Evolutionary conservation across 2,888 invertebrate genomes (phyloP).

Genomic region (Apodemia zela): DNA sequence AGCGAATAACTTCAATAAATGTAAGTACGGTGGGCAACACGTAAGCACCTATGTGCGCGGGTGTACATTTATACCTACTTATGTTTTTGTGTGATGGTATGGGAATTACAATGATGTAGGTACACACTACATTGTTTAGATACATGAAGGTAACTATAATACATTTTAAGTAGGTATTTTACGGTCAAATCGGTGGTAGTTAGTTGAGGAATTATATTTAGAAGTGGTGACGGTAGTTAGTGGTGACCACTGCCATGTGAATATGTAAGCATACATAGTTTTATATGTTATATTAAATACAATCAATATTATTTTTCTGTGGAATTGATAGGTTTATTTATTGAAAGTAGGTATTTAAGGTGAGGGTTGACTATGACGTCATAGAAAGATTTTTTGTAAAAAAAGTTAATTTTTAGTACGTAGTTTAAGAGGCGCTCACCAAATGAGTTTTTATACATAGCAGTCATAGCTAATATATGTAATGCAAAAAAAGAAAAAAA

Average conservation of each 20-base stretch:
- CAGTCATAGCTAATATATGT: not conserved
- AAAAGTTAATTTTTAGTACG: slow-evolving; percentile 1
- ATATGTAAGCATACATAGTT: not conserved
- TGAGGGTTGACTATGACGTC: slow-evolving; percentile 1
- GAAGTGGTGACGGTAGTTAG: not conserved
- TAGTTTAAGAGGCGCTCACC: not conserved
- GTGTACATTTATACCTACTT: slow-evolving; percentile 3
- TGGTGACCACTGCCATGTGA: not conserved
- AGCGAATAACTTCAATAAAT: too few species aligned
- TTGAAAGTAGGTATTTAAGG: not conserved
- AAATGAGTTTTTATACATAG: not conserved
- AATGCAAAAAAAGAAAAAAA: slow-evolving; percentile 1
- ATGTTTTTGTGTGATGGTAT: slow-evolving; percentile 1
- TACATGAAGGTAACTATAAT: not conserved
- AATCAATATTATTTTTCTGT: not conserved
- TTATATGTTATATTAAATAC: not conserved
- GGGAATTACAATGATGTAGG: not conserved
- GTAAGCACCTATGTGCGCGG: not conserved
- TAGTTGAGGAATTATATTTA: not conserved
- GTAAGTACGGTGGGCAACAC: not conserved
- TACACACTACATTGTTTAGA: not conserved
- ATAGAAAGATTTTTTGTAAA: not conserved
- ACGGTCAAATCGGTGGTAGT: not conserved
- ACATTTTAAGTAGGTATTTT: slow-evolving; percentile 5
- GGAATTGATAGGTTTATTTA: not conserved